Evolutionary conservation across 2,888 invertebrate genomes (phyloP).

Genomic region (Microchrysa polita): DNA sequence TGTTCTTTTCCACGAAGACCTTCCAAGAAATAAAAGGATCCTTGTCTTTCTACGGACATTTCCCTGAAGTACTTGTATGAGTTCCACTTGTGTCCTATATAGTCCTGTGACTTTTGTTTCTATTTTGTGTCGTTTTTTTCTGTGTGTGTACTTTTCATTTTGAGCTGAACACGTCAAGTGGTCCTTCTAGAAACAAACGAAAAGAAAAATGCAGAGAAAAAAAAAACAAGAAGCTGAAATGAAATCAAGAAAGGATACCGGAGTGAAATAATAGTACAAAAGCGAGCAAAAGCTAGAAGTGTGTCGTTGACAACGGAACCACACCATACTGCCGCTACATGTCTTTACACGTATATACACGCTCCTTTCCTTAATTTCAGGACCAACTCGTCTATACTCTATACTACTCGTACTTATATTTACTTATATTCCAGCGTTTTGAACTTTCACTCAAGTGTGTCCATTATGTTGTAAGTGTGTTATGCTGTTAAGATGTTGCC

Average conservation of each 20-base stretch:
- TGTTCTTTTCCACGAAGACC: too few species aligned
- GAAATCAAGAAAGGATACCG: background rate
- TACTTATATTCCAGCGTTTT: background rate
- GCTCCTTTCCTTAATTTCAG: too few species aligned
- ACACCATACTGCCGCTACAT: background rate
- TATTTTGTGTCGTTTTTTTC: background rate
- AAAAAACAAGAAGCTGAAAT: background rate
- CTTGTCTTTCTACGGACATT: background rate
- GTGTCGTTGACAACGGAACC: background rate
- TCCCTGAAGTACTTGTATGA: background rate
- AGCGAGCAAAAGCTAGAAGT: slow-evolving; percentile 4
- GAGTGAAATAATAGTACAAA: background rate
- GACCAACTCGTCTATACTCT: background rate
- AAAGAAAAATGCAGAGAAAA: background rate
- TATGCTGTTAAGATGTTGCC: background rate
- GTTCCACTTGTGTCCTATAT: background rate
- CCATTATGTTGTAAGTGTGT: slow-evolving; percentile 21
- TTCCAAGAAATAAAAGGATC: too few species aligned
- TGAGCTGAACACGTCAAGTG: background rate
- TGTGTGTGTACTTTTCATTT: background rate
- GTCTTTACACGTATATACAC: too few species aligned
- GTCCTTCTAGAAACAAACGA: background rate
- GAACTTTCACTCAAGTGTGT: slow-evolving; percentile 23
- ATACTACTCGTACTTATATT: too few species aligned
- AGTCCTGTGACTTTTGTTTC: background rate